Conservation (phyloP, 2,888 invertebrate genomes). For the Andrena praecox region DNA sequence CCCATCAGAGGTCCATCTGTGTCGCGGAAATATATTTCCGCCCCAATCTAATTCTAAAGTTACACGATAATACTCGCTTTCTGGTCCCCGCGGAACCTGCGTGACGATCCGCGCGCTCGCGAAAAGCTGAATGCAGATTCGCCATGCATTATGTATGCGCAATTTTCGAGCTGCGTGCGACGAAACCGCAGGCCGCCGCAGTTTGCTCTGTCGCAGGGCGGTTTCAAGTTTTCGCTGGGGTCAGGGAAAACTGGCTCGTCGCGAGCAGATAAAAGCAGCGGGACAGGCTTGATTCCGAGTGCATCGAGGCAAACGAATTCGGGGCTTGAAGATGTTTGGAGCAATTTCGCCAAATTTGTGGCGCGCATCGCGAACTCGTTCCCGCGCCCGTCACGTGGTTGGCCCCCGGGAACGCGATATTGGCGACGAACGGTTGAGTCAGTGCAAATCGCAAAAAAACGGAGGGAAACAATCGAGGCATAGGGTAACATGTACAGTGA, state of each 20-base stretch:
- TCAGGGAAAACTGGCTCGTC: too few species aligned
- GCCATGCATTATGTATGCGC: conserved; percentile 35
- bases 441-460: neutral
- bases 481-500: too few species aligned
- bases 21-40: neutral
- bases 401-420: neutral
- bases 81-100: neutral
- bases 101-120: neutral
- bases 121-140: conserved; percentile 32
- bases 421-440: neutral
- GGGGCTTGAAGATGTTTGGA: neutral
- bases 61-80: neutral
- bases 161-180: conserved; percentile 23
- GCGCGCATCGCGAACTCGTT: conserved; percentile 7
- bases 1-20: neutral
- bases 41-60: neutral
- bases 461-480: neutral
- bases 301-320: neutral
- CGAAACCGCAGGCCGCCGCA: neutral
- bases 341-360: neutral
- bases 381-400: neutral
- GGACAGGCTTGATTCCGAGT: neutral
- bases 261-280: neutral
- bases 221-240: neutral
- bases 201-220: neutral